Percentiles rank a stretch among this genome's conserved stretches.
Evolutionary conservation across 2,888 invertebrate species (phyloP).

Genomic region (Morpho deidamia): DNA sequence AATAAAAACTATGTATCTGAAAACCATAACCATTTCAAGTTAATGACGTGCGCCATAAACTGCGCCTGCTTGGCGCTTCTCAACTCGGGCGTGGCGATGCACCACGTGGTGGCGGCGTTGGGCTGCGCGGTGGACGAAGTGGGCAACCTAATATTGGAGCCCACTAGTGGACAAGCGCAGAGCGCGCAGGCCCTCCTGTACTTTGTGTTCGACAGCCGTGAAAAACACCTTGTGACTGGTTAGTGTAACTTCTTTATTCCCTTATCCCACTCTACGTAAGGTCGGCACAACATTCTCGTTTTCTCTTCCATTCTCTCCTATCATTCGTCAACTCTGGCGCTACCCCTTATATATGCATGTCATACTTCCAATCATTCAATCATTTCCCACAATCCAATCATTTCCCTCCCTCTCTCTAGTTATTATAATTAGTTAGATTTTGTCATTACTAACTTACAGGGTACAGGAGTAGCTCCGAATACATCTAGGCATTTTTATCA

Average conservation of each 20-base stretch:
- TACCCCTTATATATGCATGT: background rate
- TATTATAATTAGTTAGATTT: too few species aligned
- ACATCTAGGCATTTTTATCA: too few species aligned
- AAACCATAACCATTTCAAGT: too few species aligned
- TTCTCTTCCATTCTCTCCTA: too few species aligned
- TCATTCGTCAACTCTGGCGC: too few species aligned
- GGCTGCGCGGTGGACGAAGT: constrained; percentile 82
- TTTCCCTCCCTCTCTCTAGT: too few species aligned
- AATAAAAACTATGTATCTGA: too few species aligned
- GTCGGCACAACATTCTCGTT: too few species aligned
- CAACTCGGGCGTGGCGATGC: constrained; percentile 90
- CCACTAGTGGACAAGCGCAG: constrained; percentile 69
- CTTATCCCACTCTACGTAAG: too few species aligned
- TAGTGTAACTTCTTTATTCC: constrained; percentile 13
- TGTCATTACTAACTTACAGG: too few species aligned
- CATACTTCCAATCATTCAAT: background rate
- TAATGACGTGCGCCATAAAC: constrained; percentile 90
- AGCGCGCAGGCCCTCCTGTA: constrained; percentile 81
- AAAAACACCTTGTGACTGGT: constrained; percentile 54
- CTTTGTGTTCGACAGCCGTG: constrained; percentile 84
- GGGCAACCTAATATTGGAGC: constrained; percentile 81
- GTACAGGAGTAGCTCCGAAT: too few species aligned
- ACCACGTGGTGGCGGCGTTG: constrained; percentile 88
- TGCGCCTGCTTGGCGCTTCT: constrained; percentile 89
- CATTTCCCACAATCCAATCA: too few species aligned